Base-by-base conservation (phyloP, 2,888 invertebrate species). In the Ariolimax columbianus region DNA sequence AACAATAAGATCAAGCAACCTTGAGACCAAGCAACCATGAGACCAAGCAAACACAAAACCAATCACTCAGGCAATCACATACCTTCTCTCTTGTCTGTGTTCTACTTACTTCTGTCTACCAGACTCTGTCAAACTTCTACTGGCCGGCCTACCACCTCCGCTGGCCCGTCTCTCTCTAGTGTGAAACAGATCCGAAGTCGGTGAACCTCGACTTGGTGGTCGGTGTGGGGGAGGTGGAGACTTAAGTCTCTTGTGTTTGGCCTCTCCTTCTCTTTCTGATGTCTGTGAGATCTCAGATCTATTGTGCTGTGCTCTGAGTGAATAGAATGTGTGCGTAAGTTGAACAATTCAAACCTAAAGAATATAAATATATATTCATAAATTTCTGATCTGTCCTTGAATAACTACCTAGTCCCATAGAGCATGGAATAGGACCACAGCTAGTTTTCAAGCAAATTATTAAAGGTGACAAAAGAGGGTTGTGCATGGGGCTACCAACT, bases 121-220 rank as follows among this genome's bases (percentile, higher is more conserved):
- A 82, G 33, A 17, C 36, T 70, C 77, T 47, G 43, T 36, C 51
- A 47, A 36, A 38, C 59, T 33, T 55, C 59, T n/a, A 30, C 40
- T 26, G 55, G 43, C 66, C 38, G 68, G 51, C 55, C 79, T 72
- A 51, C 75, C 77, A 19, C 63, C 77, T 19, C 38, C 68, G 26
- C 81, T 85, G 51, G n/a, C 70, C 38, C 59, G 51, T 36, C 80
- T 66, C 55, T 55, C 55, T 55, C 55, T 55, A 19, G 9, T 55
- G 23, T 55, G 17, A 55, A 55, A 55, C 55, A 55, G 6, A 11
- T 55, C 19, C 17, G 55, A 23, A 23, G 55, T 55, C 23, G 55
- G 19, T 19, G 19, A 19, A 19, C 19, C 55, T 55, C 19, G 55
- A 55, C 55, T 55, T 23, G 17, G 55, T 55, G 7, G 55, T 17